Evolutionary conservation across 2,888 invertebrate genomes (phyloP).

Genomic region (Drosophila prolongata): DNA sequence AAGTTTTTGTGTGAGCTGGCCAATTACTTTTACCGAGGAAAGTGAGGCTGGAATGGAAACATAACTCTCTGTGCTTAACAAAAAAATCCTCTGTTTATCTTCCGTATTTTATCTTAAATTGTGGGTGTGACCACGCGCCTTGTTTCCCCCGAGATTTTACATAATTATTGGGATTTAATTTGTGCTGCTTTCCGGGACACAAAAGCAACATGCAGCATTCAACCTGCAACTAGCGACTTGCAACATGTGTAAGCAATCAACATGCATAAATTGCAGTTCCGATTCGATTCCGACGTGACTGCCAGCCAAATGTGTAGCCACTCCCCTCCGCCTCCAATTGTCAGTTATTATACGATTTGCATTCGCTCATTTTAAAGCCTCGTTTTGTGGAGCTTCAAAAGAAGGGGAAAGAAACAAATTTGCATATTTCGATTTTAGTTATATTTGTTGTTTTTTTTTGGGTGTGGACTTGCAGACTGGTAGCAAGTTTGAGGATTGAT

Average conservation of each 20-base stretch:
- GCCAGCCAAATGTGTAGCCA: conserved; percentile 30
- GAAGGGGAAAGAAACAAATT: conserved; percentile 11
- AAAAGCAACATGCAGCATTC: conserved; percentile 24
- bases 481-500: conserved; percentile 52
- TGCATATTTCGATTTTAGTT: conserved; percentile 20
- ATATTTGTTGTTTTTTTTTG: conserved; percentile 6
- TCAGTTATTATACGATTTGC: conserved; percentile 69
- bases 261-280: conserved; percentile 45
- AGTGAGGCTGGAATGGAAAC: conserved; percentile 55
- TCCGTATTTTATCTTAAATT: conserved; percentile 21
- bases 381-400: conserved; percentile 34
- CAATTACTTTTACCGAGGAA: conserved; percentile 64
- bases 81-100: conserved; percentile 32
- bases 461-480: conserved; percentile 30
- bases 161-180: conserved; percentile 78
- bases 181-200: conserved; percentile 41
- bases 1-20: conserved; percentile 53
- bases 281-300: conserved; percentile 47
- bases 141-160: conserved; percentile 49
- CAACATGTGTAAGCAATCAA: conserved; percentile 47
- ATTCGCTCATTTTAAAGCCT: conserved; percentile 60
- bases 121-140: conserved; percentile 32
- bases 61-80: not conserved
- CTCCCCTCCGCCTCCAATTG: conserved; percentile 42
- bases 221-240: conserved; percentile 18